Base-by-base conservation (phyloP, 2,113 vertebrate species). In the Cheirogaleus medius region DNA sequence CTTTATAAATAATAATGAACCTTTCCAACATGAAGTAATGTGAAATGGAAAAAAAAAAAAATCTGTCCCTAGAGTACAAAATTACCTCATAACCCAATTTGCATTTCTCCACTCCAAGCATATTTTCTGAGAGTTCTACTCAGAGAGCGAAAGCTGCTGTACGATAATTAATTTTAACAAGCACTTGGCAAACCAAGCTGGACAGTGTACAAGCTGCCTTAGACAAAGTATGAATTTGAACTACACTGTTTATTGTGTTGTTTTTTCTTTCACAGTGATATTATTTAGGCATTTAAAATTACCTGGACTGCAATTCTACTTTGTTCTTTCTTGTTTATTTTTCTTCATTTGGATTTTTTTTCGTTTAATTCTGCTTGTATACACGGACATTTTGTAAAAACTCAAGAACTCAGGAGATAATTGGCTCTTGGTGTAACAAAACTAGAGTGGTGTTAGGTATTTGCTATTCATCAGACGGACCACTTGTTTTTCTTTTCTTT, bases 1-100 rank as follows among this genome's bases (percentile, higher is more conserved):
- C 92, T 97, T 96, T 96, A 96, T 96, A 97, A 97, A 96, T 96
- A 96, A 98, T 97, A 97, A 98, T 97, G 95, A 98, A 92, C 87
- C 77, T 95, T 97, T 90, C 94, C 77, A 96, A 95, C n/a, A 81
- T 92, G 82, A 95, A 96, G 74, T 95, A 96, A 92, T 60, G 39
- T 91, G 49, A 97, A 93, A 91, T 69, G 58, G 8, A 47, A 18
- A 32, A 42, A 77, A 96, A 74, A 92, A 95, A 93, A 92, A 47
- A 84, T 52, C 52, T 97, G 58, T 95, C 96, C 94, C 81, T 90
- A 66, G 85, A 96, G 90, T 92, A 82, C 77, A 96, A 97, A 98
- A 98, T 96, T 96, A 96, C 82, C 66, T 96, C 92, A 90, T 87
- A 95, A 88, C 42, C 42, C 82, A 98, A 95, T 97, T 92, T 97